Evolutionary conservation across 2,113 vertebrate genomes (phyloP), one percentile per base, ranked within the genome.

Genomic region (Vombatus ursinus): DNA sequence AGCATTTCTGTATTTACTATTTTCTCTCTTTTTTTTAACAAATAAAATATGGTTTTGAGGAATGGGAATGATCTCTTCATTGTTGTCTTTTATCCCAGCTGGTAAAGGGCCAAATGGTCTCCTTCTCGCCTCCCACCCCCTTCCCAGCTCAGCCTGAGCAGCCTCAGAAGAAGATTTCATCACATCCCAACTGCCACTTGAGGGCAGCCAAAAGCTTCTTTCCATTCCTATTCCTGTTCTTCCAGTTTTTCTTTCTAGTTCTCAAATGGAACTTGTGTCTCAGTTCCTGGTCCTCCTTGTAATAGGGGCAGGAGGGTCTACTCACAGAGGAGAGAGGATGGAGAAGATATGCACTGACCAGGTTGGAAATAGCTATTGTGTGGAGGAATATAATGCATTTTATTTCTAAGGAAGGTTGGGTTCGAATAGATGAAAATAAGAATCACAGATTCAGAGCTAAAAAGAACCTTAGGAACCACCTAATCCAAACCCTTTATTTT

Each of bases 191-290:
- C 28, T 52, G 68, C 97, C 98, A 95, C 97, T 95, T 89, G 97
- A 96, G 94, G 97, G 97, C 98, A 95, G 84, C 77, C 50, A 94
- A 51, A 47, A 2, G 95, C 96, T 95, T 97, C 50, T 68, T 31
- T 96, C 94, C 47, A 48, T 91, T 51, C 23, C 89, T 47, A 50
- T 48, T 0, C 0, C 89, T 92, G 49, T 92, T 77, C 44, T 48
- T 9, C 24, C 50, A 19, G n/a, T 93, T 91, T 54, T 37, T 47
- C 92, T 92, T 37, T 25, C 22, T 7, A 89, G 50, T 91, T 94
- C 91, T 89, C 50, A 50, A 92, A 47, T 90, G 52, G 9, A 22
- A 44, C n/a, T 84, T 0, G 91, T 94, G 96, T 57, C 93, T 94
- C 93, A 89, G 90, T 92, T 98, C 94, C 89, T 93, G 89, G 94